Base-by-base conservation (phyloP, 2,113 vertebrate genomes). In the Collichthys lucidus region DNA sequence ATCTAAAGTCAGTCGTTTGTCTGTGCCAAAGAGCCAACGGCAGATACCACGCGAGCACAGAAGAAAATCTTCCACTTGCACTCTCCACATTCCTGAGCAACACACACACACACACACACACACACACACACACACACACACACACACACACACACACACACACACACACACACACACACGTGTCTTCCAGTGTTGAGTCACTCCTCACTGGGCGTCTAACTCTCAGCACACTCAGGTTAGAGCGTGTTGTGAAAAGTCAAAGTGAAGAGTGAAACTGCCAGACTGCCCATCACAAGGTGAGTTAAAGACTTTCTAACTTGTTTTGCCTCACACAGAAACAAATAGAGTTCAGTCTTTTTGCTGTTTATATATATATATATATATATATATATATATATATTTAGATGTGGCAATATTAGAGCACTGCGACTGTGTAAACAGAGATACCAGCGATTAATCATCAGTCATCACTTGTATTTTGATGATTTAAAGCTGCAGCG, bases 61-160 rank as follows among this genome's bases (percentile, higher is more conserved):
- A 50, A 19, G 1, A 40, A 59, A 71, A 4, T 15, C 35, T 46
- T 52, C 19, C 22, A 5, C 11, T 16, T 16, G 46, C 40, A 73
- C 14, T 53, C 53, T 68, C 53, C 35, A 74, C 84, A 85, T 88
- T 83, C 79, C 71, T 83, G 79, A 77, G 61, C 15, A 8, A 14
- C 52, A 59, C 24, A 64, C n/a, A 52, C 31, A 22, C 31, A 60
- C 15, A 17, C 42, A 29, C 24, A 31, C 42, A 20, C 24, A 14
- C 17, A 59, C 11, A 66, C 22, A 40, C 15, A 11, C 14, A 57
- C 11, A 65, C 42, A 62, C n/a, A 55, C 20, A 55, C 52, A 14
- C 52, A 59, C 24, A 64, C n/a, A 52, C 31, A 22, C 31, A 60
- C 15, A 17, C 42, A 14, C 52, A 59, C 24, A 64, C n/a, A 52